Percentiles rank a stretch among this genome's conserved stretches.
Conservation (phyloP, 92 coral and sea anemone species). For the Zoanthus solanderi region DNA sequence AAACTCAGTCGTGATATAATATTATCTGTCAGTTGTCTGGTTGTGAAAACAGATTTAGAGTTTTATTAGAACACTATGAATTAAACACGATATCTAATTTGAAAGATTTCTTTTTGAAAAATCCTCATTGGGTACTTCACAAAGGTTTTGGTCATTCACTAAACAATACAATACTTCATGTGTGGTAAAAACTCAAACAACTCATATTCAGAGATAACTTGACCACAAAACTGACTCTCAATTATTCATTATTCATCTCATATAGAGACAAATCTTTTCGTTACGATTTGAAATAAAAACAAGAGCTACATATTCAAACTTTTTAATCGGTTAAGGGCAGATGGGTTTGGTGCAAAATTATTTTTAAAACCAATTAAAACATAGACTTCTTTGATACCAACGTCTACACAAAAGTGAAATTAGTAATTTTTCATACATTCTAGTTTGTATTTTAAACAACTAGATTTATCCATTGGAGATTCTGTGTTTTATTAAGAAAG, state of each 20-base stretch:
- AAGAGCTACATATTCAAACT: background rate
- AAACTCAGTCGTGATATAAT: too few relatives aligned
- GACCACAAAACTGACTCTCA: background rate
- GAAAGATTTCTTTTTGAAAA: background rate
- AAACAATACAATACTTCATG: background rate
- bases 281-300: background rate
- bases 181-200: background rate
- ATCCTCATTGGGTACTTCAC: background rate
- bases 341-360: too few relatives aligned
- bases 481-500: background rate
- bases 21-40: background rate
- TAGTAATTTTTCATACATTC: background rate
- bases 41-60: background rate
- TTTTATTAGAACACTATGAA: background rate
- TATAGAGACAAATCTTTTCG: background rate
- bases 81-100: background rate
- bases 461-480: background rate
- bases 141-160: background rate
- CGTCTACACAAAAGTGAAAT: background rate
- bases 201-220: background rate
- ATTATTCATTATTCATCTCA: background rate
- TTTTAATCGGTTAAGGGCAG: background rate
- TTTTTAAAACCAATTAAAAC: too few relatives aligned
- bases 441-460: background rate
- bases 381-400: background rate